Percentiles rank a stretch among this genome's conserved stretches.
These are phyloP conservation scores for Yponomeuta plumbellus DNA, from an alignment of 2,888 invertebrate species.

Conservation along the genomic window DNA sequence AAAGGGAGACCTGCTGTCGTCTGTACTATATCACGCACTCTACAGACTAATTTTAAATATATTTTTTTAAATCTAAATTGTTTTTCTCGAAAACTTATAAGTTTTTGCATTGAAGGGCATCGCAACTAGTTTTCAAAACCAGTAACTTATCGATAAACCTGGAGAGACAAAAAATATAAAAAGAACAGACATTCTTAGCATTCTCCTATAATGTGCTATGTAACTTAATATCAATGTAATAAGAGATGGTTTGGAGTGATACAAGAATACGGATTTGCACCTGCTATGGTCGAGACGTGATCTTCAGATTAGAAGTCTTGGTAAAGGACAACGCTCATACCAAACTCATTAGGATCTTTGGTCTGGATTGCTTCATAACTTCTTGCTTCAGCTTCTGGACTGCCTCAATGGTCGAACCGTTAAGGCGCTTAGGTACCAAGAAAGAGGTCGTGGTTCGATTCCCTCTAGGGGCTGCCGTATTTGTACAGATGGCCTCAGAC, in stretches of 20 bases:
- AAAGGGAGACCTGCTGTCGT: too few relatives aligned
- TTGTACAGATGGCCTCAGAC: too few relatives aligned
- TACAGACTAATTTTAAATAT: neutral
- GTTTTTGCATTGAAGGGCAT: neutral
- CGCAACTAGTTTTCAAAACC: conserved; percentile 57
- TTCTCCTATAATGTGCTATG: neutral
- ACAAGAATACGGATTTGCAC: conserved; percentile 12
- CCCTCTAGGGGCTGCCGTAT: too few relatives aligned
- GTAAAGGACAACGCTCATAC: too few relatives aligned
- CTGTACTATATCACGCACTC: neutral
- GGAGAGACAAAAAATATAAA: conserved; percentile 50
- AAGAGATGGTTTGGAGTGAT: neutral
- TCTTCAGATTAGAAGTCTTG: conserved; percentile 2
- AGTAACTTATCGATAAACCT: conserved; percentile 71
- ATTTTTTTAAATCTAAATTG: neutral
- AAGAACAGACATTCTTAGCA: conserved; percentile 18
- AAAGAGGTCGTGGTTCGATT: too few relatives aligned
- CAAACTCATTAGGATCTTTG: too few relatives aligned
- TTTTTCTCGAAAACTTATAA: neutral
- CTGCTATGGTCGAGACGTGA: conserved; percentile 5
- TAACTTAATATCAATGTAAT: conserved; percentile 5
- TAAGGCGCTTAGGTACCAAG: too few relatives aligned
- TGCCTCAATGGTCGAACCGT: too few relatives aligned
- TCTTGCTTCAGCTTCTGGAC: too few relatives aligned
- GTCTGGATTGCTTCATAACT: too few relatives aligned